These are phyloP conservation scores for Echinops telfairi DNA, from an alignment of 2,113 vertebrate genomes.

Conservation along the genomic window DNA sequence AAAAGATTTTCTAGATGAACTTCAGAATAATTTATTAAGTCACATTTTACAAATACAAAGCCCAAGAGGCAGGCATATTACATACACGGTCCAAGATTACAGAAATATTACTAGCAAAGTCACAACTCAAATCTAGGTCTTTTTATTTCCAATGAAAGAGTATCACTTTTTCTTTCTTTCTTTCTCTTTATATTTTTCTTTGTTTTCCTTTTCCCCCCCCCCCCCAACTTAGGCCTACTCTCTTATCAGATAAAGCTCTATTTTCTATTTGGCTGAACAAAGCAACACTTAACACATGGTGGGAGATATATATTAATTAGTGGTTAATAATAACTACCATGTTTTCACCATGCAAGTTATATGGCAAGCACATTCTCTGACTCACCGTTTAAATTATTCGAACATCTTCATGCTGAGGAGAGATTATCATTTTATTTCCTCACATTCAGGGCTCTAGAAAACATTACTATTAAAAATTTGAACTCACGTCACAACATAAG, in stretches of 20 bases:
- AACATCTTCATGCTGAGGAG: not conserved
- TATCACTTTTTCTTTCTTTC: too few species aligned
- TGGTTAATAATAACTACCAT: not conserved
- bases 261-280: not conserved
- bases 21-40: conserved; percentile 25
- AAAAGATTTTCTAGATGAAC: not conserved
- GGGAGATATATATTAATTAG: not conserved
- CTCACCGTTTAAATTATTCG: conserved; percentile 20
- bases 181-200: too few species aligned
- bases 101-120: not conserved
- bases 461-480: not conserved
- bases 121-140: not conserved
- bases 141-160: not conserved
- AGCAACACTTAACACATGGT: not conserved
- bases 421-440: conserved; percentile 40
- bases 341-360: not conserved
- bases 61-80: not conserved
- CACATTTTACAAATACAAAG: not conserved
- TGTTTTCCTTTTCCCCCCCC: too few species aligned
- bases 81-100: not conserved
- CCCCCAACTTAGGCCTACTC: not conserved
- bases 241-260: not conserved
- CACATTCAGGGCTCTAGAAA: not conserved
- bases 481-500: not conserved
- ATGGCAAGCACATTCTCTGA: not conserved